phyloP scores from a whole-genome alignment of 2,888 invertebrate genomes.

The Lycaena phlaeas region DNA sequence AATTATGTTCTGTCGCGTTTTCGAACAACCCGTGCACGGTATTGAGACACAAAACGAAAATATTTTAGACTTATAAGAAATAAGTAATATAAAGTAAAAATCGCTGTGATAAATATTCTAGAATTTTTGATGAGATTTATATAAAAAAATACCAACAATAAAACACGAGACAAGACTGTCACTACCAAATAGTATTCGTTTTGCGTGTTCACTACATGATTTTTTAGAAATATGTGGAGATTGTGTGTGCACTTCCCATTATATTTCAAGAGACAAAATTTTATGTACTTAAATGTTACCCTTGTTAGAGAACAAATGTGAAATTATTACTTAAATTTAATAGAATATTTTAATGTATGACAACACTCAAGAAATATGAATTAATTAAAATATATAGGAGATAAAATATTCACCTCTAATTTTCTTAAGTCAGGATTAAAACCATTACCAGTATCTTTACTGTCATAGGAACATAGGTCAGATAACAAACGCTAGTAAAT shows the following conservation, averaged over 20 bases:
- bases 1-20: slow-evolving; percentile 1
- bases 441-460: no score
- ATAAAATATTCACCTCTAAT: no score
- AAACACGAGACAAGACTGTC: slow-evolving; percentile 13
- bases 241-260: no score
- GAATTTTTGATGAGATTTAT: slow-evolving; percentile 5
- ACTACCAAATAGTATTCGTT: slow-evolving; percentile 15
- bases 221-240: no score
- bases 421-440: no score
- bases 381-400: no score
- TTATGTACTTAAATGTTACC: neutral
- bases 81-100: no score
- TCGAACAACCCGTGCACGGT: neutral
- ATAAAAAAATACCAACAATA: slow-evolving; percentile 1
- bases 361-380: no score
- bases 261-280: no score
- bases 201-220: neutral
- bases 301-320: neutral
- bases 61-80: neutral
- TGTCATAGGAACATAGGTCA: no score
- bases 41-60: slow-evolving; percentile 1
- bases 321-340: neutral
- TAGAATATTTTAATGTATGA: neutral
- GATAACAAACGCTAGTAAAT: no score
- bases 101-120: slow-evolving; percentile 2